Percentiles rank a stretch among this genome's conserved stretches.
These are phyloP conservation scores for Drosophila elegans DNA, from an alignment of 1,140 invertebrate species.

Conservation along the genomic window DNA sequence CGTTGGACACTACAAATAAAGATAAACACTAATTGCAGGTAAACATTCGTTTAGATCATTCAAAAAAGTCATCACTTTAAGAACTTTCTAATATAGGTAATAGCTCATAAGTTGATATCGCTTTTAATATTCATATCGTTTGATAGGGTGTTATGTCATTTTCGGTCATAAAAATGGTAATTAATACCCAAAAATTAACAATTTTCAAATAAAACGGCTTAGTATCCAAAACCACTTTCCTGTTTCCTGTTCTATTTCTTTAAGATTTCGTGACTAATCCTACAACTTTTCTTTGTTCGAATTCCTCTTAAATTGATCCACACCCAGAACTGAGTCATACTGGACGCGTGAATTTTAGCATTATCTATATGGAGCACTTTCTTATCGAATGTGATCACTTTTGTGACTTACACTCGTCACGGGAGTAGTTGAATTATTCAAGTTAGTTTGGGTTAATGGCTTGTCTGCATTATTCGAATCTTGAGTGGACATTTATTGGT, in stretches of 20 bases:
- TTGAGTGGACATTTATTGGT: conserved; percentile 5
- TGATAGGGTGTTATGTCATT: no score
- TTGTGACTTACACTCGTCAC: neutral
- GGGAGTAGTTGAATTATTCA: no score
- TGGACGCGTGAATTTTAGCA: conserved; percentile 1
- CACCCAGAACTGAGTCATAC: conserved; percentile 12
- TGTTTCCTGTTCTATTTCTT: no score
- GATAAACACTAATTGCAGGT: neutral
- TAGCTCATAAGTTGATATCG: no score
- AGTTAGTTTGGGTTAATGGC: neutral
- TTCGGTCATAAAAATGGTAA: no score
- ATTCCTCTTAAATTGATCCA: neutral
- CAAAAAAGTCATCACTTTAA: neutral
- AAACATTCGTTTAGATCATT: neutral
- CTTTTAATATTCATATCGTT: no score
- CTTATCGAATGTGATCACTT: conserved; percentile 10
- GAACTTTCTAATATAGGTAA: conserved; percentile 1
- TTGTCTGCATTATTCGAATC: conserved; percentile 1
- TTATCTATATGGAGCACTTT: neutral
- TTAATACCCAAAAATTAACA: no score
- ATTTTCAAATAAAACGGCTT: no score
- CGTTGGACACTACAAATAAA: neutral
- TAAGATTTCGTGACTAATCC: conserved; percentile 7
- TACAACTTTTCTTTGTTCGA: neutral
- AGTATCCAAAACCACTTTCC: no score